Conservation (phyloP, 2,888 invertebrate genomes). For the Orthosia incerta region DNA sequence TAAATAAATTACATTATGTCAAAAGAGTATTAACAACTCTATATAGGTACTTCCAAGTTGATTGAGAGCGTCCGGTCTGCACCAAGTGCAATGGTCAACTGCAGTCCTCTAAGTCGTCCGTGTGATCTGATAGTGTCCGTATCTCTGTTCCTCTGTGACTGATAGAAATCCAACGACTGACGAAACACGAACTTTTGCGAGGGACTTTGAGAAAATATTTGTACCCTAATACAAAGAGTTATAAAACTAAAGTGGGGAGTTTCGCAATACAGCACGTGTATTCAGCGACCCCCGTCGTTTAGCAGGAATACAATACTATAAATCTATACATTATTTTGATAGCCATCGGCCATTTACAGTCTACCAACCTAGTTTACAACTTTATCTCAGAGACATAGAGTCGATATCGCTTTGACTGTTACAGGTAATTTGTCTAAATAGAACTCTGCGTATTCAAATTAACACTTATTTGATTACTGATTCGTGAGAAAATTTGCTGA, state of each 20-base stretch:
- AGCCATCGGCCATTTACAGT: not conserved
- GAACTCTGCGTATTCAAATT: constrained; percentile 16
- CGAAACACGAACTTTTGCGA: too few species aligned
- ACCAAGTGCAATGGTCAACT: too few species aligned
- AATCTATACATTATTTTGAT: constrained; percentile 23
- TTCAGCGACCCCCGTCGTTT: not conserved
- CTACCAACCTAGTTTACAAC: not conserved
- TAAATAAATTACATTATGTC: too few species aligned
- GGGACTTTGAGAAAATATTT: too few species aligned
- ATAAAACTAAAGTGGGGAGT: too few species aligned
- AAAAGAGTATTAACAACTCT: too few species aligned
- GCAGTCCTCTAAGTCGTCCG: too few species aligned
- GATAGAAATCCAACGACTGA: too few species aligned
- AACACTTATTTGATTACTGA: constrained; percentile 5
- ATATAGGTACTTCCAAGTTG: too few species aligned
- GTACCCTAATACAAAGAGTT: not conserved
- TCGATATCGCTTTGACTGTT: not conserved
- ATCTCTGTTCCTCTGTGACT: too few species aligned
- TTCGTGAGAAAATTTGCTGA: constrained; percentile 21
- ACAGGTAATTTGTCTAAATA: constrained; percentile 3
- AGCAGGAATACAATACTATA: constrained; percentile 9
- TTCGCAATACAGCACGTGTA: constrained; percentile 38
- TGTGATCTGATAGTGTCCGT: too few species aligned
- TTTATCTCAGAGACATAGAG: not conserved
- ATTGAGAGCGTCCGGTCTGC: too few species aligned